Conservation (phyloP, 2,113 vertebrate species). For the Irena cyanogastra region DNA sequence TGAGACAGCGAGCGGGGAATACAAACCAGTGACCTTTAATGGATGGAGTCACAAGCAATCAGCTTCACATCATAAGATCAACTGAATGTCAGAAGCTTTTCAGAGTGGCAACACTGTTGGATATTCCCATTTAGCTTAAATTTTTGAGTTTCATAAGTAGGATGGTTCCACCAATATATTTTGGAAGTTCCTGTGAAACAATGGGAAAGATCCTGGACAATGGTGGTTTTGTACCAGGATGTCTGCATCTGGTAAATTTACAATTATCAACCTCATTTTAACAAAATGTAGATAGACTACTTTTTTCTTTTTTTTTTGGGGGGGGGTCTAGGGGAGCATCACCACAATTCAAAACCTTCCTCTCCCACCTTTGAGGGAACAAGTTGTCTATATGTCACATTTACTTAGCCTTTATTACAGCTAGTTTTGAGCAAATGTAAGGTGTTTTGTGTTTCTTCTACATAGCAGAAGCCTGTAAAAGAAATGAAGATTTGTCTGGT, state of each 20-base stretch:
- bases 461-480: background rate
- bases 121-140: background rate
- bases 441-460: background rate
- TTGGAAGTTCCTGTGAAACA: background rate
- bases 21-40: conserved; percentile 44
- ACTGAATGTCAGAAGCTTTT: conserved; percentile 10
- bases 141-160: background rate
- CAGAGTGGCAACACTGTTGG: background rate
- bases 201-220: background rate
- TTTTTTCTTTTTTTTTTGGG: too few species aligned
- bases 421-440: background rate
- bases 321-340: rapidly evolving
- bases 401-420: background rate
- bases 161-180: background rate
- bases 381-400: background rate
- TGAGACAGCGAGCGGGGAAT: background rate
- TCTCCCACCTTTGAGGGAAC: background rate
- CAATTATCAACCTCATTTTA: background rate
- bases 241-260: background rate
- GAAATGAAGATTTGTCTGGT: background rate
- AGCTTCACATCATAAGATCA: conserved; percentile 10
- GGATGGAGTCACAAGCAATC: conserved; percentile 29
- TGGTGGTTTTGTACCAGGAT: background rate
- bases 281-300: background rate
- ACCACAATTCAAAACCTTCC: background rate